Evolutionary conservation across 2,888 invertebrate species (phyloP).

Genomic region (Drosophila melanosoma): DNA sequence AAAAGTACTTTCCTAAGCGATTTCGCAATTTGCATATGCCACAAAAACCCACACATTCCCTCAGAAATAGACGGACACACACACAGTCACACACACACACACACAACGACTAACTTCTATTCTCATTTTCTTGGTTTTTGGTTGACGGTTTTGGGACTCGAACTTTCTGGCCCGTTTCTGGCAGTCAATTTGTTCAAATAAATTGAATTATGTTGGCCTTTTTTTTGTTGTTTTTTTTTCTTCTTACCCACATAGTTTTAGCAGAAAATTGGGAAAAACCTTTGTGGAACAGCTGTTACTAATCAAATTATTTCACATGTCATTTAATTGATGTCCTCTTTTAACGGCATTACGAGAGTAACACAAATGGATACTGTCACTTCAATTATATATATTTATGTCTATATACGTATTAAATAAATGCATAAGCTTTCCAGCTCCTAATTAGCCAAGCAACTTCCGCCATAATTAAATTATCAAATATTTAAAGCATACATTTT

Average conservation of each 20-base stretch:
- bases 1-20: constrained; percentile 66
- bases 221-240: constrained; percentile 22
- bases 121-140: constrained; percentile 36
- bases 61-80: neutral
- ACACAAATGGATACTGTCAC: constrained; percentile 6
- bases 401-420: neutral
- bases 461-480: neutral
- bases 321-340: constrained; percentile 40
- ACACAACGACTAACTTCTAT: constrained; percentile 15
- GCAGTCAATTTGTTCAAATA: constrained; percentile 76
- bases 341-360: constrained; percentile 25
- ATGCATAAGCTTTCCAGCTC: neutral
- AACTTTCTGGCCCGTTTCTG: constrained; percentile 47
- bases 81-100: neutral
- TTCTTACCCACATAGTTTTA: constrained; percentile 40
- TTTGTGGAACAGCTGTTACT: constrained; percentile 36
- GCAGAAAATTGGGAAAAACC: constrained; percentile 31
- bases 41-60: constrained; percentile 22
- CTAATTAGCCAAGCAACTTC: constrained; percentile 20
- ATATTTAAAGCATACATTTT: constrained; percentile 3
- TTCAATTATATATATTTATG: neutral
- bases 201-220: constrained; percentile 71
- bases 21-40: constrained; percentile 78
- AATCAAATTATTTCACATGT: constrained; percentile 54
- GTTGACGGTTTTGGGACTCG: constrained; percentile 38